phyloP scores from a whole-genome alignment of 2,113 vertebrate genomes.

The Nesoenas mayeri region DNA sequence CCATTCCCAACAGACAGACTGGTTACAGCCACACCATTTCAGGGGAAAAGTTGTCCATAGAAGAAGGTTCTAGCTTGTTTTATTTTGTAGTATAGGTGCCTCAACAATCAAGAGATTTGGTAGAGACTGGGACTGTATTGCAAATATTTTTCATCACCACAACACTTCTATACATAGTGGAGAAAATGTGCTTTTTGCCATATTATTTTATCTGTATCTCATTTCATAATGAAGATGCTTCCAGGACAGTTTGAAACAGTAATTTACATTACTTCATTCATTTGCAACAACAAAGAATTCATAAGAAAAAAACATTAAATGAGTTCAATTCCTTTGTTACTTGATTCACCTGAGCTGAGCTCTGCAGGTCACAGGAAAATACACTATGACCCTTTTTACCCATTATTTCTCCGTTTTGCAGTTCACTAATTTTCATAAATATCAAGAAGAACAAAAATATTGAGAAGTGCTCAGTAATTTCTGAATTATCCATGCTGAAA shows the following conservation, averaged over 20 bases:
- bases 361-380: neutral
- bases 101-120: neutral
- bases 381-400: neutral
- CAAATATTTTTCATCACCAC: neutral
- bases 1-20: neutral
- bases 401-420: neutral
- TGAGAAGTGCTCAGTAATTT: neutral
- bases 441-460: slow-evolving; percentile 4
- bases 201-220: neutral
- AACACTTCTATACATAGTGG: neutral
- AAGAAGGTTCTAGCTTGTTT: neutral
- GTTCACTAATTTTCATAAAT: slow-evolving; percentile 28
- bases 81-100: neutral
- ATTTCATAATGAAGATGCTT: slow-evolving; percentile 5
- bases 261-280: neutral
- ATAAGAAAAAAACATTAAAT: neutral
- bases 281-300: neutral
- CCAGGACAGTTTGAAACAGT: neutral
- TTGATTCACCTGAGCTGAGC: neutral
- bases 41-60: neutral
- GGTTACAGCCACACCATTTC: neutral
- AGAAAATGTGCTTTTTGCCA: neutral
- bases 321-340: neutral
- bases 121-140: neutral
- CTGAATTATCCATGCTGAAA: neutral